phyloP scores from a whole-genome alignment of 2,113 vertebrate species.

The Sturnus vulgaris region DNA sequence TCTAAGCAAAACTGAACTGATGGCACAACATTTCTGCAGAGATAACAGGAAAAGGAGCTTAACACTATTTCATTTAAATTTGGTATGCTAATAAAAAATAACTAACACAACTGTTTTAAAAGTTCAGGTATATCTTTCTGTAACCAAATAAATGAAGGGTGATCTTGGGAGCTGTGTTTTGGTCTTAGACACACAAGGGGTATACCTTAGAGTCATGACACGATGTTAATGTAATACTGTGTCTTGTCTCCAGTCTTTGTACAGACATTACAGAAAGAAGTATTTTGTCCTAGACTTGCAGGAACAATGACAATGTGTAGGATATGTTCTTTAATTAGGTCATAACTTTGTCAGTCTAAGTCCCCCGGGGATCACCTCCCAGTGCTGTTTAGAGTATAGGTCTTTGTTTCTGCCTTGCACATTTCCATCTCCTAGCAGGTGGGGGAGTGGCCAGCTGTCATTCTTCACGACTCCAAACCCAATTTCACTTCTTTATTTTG shows the following conservation, averaged over 20 bases:
- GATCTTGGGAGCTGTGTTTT: neutral
- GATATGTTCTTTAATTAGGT: conserved; percentile 31
- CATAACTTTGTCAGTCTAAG: neutral
- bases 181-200: neutral
- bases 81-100: neutral
- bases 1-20: neutral
- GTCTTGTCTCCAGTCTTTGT: neutral
- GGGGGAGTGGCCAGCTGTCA: neutral
- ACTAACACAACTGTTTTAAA: neutral
- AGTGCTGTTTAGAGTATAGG: neutral
- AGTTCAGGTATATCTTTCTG: neutral
- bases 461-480: neutral
- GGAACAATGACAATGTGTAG: neutral
- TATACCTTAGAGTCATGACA: neutral
- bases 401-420: neutral
- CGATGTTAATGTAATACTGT: neutral
- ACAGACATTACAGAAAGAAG: neutral
- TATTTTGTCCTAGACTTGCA: neutral
- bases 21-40: neutral
- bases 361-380: neutral
- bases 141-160: neutral
- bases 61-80: neutral
- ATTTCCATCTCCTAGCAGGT: neutral
- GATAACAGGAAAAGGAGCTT: neutral
- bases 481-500: conserved; percentile 11